Evolutionary conservation across 2,888 invertebrate species (phyloP).

Genomic region (Melinopterus prodromus): DNA sequence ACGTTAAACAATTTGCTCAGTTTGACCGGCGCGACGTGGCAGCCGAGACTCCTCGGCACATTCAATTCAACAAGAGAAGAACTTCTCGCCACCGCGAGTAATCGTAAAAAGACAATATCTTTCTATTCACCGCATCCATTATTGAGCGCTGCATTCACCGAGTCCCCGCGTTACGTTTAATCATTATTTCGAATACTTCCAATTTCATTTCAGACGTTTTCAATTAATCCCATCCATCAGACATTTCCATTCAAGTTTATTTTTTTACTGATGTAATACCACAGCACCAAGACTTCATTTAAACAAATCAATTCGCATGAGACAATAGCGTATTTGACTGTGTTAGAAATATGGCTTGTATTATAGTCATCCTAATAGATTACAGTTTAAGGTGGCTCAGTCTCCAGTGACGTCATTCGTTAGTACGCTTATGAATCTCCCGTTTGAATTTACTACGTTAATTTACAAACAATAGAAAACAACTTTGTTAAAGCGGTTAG

Average conservation of each 20-base stretch:
- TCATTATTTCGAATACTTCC: background rate
- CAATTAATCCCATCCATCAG: background rate
- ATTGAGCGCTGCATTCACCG: background rate
- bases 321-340: too few relatives aligned
- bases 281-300: background rate
- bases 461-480: too few relatives aligned
- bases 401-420: too few relatives aligned
- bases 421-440: too few relatives aligned
- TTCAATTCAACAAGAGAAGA: background rate
- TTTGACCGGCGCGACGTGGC: background rate
- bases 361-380: too few relatives aligned
- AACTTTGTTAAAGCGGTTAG: too few relatives aligned
- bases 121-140: background rate
- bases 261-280: background rate
- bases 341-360: too few relatives aligned
- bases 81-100: background rate
- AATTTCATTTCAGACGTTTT: background rate
- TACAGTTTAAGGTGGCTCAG: too few relatives aligned
- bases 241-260: background rate
- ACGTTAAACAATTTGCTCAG: background rate
- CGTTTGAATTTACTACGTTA: too few relatives aligned
- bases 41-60: background rate
- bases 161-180: background rate
- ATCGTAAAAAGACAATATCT: slow-evolving; percentile 4
- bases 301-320: background rate